Percentiles rank a stretch among this genome's conserved stretches.
These are phyloP conservation scores for Mustela lutreola DNA, from an alignment of 2,113 vertebrate species.

Conservation along the genomic window DNA sequence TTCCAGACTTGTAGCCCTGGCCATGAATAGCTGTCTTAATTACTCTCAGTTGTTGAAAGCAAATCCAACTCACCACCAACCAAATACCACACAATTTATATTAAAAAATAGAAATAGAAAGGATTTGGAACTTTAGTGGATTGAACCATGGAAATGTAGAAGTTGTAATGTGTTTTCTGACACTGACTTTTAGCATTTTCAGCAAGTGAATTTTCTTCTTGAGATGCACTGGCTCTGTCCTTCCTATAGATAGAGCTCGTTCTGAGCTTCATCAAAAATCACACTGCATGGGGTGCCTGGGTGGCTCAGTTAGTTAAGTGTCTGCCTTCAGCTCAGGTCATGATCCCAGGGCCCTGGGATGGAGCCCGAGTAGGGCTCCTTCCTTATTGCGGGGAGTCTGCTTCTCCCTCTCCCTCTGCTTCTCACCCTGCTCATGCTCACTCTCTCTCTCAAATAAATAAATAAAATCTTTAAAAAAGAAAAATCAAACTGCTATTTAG, in stretches of 20 bases:
- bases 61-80: background rate
- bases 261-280: background rate
- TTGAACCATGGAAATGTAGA: background rate
- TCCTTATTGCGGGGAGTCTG: no score
- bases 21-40: background rate
- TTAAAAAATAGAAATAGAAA: slow-evolving; percentile 40
- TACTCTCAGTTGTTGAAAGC: slow-evolving; percentile 34
- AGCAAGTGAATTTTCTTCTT: slow-evolving; percentile 43
- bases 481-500: background rate
- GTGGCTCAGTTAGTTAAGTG: no score
- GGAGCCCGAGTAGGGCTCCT: no score
- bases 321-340: no score
- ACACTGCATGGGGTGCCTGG: background rate
- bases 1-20: background rate
- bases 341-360: no score
- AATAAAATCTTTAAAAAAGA: background rate
- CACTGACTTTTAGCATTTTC: slow-evolving; percentile 1
- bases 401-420: no score
- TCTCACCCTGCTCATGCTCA: no score
- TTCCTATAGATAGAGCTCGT: background rate
- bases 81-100: background rate
- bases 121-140: background rate
- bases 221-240: slow-evolving; percentile 15
- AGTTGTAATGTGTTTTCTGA: slow-evolving; percentile 25
- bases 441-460: no score